These are phyloP conservation scores for Cephalopachus bancanus DNA, from an alignment of 2,797 vertebrate species.

Conservation along the genomic window DNA sequence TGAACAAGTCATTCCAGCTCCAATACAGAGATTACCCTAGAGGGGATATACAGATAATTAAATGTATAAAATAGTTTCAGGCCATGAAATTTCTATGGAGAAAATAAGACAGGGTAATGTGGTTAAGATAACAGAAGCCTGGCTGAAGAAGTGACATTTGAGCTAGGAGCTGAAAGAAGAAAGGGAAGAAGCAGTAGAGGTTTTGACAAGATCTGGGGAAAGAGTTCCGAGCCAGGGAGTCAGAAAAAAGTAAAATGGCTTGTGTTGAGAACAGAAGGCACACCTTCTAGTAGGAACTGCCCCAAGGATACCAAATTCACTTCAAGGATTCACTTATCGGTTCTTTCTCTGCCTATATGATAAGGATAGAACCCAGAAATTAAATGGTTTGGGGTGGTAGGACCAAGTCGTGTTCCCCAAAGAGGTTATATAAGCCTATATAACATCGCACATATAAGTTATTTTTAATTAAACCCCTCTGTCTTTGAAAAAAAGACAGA, in stretches of 20 bases:
- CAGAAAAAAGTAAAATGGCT: background rate
- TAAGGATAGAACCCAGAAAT: background rate
- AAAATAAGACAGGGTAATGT: background rate
- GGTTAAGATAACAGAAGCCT: background rate
- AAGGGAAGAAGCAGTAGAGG: background rate
- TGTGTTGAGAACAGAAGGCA: background rate
- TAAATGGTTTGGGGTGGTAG: background rate
- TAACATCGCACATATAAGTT: background rate
- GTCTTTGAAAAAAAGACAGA: background rate
- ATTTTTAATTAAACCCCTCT: conserved; percentile 14
- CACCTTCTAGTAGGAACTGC: background rate
- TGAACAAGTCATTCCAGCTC: background rate
- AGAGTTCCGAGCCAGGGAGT: background rate
- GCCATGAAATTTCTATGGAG: background rate
- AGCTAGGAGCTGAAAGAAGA: background rate
- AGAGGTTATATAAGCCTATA: background rate
- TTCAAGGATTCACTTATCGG: background rate
- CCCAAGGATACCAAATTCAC: background rate
- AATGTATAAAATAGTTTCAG: background rate
- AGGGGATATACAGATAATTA: background rate
- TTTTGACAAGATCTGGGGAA: background rate
- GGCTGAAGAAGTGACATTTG: background rate
- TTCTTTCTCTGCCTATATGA: background rate
- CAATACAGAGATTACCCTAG: background rate
- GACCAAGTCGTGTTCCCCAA: background rate